Percentiles rank a stretch among this genome's conserved stretches.
Evolutionary conservation across 1,140 invertebrate genomes (phyloP).

Genomic region (Cephus cinctus): DNA sequence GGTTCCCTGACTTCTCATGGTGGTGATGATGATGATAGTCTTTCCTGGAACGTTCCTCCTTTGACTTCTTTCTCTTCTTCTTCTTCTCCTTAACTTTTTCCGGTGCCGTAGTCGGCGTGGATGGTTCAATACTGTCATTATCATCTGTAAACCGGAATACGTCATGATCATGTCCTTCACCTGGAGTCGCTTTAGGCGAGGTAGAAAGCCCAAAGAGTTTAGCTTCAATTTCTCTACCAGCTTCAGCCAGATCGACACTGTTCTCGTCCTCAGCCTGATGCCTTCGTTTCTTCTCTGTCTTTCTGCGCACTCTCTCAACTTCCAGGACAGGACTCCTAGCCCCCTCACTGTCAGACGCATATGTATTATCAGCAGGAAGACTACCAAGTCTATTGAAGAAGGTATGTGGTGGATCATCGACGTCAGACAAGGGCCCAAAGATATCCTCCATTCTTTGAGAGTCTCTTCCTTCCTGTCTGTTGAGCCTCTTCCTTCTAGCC

Average conservation of each 20-base stretch:
- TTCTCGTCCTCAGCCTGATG: slow-evolving; percentile 67
- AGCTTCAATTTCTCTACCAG: slow-evolving; percentile 76
- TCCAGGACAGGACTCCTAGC: slow-evolving; percentile 37
- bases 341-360: slow-evolving; percentile 46
- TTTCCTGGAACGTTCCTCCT: slow-evolving; percentile 71
- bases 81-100: slow-evolving; percentile 71
- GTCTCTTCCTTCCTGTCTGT: slow-evolving; percentile 51
- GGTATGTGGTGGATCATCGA: slow-evolving; percentile 40
- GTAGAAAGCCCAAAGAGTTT: slow-evolving; percentile 64
- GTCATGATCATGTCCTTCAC: slow-evolving; percentile 50
- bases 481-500: slow-evolving; percentile 57
- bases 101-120: slow-evolving; percentile 40
- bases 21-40: slow-evolving; percentile 67
- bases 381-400: slow-evolving; percentile 41
- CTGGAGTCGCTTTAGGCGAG: slow-evolving; percentile 35
- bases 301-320: slow-evolving; percentile 44
- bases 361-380: slow-evolving; percentile 35
- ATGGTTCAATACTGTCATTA: slow-evolving; percentile 59
- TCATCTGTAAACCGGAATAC: slow-evolving; percentile 63
- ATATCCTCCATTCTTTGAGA: slow-evolving; percentile 80
- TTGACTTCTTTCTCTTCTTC: slow-evolving; percentile 80
- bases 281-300: slow-evolving; percentile 70
- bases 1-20: slow-evolving; percentile 44
- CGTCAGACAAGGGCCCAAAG: slow-evolving; percentile 80
- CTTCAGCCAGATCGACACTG: slow-evolving; percentile 76